A percentile compares a stretch with the other conserved stretches of the same genome.
phyloP scores from a whole-genome alignment of 2,113 vertebrate genomes.

The Chaetura pelagica region DNA sequence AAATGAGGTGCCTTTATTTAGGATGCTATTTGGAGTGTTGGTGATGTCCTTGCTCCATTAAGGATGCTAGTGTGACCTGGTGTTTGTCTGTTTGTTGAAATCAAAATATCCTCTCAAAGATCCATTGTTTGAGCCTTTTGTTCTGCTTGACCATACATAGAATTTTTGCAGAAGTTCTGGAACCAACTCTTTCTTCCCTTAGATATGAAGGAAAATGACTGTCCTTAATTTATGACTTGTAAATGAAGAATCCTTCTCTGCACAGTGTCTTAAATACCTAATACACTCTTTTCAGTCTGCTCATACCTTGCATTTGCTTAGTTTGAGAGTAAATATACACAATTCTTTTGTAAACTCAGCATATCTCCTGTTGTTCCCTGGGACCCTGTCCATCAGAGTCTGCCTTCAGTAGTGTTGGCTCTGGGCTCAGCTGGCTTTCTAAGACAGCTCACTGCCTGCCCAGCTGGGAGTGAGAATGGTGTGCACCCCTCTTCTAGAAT shows the following conservation, averaged over 20 bases:
- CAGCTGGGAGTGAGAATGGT: not conserved
- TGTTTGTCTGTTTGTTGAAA: not conserved
- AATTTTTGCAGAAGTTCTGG: not conserved
- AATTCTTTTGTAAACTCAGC: not conserved
- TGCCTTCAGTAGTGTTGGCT: not conserved
- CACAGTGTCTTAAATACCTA: not conserved
- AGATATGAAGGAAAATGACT: not conserved
- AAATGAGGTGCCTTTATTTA: slow-evolving; percentile 60
- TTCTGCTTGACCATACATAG: not conserved
- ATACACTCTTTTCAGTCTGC: not conserved
- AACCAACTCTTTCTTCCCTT: not conserved
- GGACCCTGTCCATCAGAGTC: not conserved
- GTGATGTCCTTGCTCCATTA: not conserved
- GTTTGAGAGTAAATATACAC: not conserved
- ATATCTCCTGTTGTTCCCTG: not conserved
- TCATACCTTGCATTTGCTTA: not conserved
- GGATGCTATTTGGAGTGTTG: slow-evolving; percentile 35
- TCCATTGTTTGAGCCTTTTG: not conserved
- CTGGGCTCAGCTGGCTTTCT: not conserved
- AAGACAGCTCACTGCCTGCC: not conserved
- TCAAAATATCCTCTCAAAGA: not conserved
- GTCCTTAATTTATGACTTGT: not conserved
- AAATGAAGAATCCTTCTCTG: not conserved
- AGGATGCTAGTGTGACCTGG: not conserved
- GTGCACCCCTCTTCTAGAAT: not conserved